These are phyloP conservation scores for Drosophila malerkotliana DNA, from an alignment of 1,140 invertebrate species.

Conservation along the genomic window DNA sequence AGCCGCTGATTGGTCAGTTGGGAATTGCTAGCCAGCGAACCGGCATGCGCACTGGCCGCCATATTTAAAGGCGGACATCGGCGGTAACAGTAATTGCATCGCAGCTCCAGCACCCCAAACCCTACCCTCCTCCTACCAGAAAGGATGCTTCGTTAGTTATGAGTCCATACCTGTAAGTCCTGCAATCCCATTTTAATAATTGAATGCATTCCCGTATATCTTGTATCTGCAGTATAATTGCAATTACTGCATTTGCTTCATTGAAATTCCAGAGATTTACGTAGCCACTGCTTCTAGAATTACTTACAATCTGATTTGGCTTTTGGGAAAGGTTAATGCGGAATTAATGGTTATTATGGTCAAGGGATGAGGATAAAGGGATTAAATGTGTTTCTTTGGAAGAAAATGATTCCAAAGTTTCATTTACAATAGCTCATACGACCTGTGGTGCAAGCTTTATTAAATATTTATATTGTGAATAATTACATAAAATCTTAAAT, in stretches of 20 bases:
- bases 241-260: conserved; percentile 9
- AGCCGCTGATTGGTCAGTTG: conserved; percentile 65
- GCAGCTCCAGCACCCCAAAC: conserved; percentile 8
- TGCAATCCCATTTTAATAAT: conserved; percentile 39
- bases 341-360: background rate
- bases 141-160: conserved; percentile 34
- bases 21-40: conserved; percentile 4
- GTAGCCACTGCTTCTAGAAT: background rate
- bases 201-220: conserved; percentile 1
- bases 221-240: conserved; percentile 30
- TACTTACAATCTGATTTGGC: conserved; percentile 8
- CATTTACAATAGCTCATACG: no score
- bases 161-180: conserved; percentile 18
- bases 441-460: background rate
- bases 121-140: background rate
- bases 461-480: no score
- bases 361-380: no score
- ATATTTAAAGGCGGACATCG: conserved; percentile 58
- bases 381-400: background rate
- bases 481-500: no score
- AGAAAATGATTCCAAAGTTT: no score
- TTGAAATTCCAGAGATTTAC: background rate
- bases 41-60: conserved; percentile 77
- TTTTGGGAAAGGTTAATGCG: background rate
- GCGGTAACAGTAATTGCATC: conserved; percentile 37